Base-by-base conservation (phyloP, 2,113 vertebrate species). In the Hippocampus mohnikei region DNA sequence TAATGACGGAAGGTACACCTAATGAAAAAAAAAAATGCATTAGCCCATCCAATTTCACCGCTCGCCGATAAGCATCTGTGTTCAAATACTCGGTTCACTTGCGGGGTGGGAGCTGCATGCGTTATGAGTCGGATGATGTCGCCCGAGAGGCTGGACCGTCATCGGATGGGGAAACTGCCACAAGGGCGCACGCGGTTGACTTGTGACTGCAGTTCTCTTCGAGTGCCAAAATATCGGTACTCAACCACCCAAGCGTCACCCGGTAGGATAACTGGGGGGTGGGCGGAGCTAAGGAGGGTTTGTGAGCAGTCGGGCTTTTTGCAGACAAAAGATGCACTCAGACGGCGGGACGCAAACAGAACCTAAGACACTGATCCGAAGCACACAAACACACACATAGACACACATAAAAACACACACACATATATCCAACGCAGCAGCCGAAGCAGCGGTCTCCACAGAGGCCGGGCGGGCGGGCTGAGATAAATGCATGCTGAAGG, bases 391-490 rank as follows among this genome's bases (percentile, higher is more conserved):
- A 55, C 41, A 41, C 44, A 33, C 62, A 56, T 53, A 67, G 44
- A 71, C 62, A 56, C 66, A 67, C 60, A 76, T 29, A 33, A 10
- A 55, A 33, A 41, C 42, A 33, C 62, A 56, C 62, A 67, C 56
- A 71, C 33, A 37, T 37, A 37, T 37, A 37, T 37, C 33, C 33
- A 37, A 37, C 33, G 33, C 56, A 72, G 71, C 74, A 73, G 85
- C 74, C 64, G 29, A 69, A 79, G 88, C 90, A 91, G 88, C 90
- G 90, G 88, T 76, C 85, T 80, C 73, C 78, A 85, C 85, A 89
- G 74, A 80, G 83, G 69, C 75, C 58, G 67, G 75, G 79, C 15
- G 80, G 71, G 75, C 58, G 63, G 78, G 81, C 15, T 67, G 65
- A 86, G 76, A 87, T 83, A 86, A 85, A 88, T 87, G 81, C 48